These are phyloP conservation scores for Eretmocerus hayati DNA, from an alignment of 2,888 invertebrate species.

Conservation along the genomic window DNA sequence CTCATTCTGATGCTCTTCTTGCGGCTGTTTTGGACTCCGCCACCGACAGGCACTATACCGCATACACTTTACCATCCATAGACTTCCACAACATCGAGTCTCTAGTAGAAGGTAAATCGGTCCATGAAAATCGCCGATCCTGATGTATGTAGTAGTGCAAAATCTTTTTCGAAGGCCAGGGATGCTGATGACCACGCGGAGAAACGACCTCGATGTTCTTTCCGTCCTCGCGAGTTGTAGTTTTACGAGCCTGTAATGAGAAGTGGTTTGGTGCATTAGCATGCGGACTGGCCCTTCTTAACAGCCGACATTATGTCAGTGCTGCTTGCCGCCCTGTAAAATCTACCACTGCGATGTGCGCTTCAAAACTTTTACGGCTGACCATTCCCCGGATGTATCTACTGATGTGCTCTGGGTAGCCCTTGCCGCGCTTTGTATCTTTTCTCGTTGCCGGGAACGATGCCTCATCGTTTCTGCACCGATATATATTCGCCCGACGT, in stretches of 20 bases:
- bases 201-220: too few relatives aligned
- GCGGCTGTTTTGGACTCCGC: neutral
- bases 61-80: conserved; percentile 19
- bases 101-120: too few relatives aligned
- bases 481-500: neutral
- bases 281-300: conserved; percentile 23
- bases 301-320: conserved; percentile 25
- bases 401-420: too few relatives aligned
- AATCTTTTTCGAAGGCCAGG: too few relatives aligned
- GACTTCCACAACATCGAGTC: conserved; percentile 7
- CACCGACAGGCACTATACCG: conserved; percentile 7
- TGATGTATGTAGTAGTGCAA: too few relatives aligned
- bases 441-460: neutral
- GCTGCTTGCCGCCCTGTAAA: too few relatives aligned
- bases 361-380: conserved; percentile 22
- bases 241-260: conserved; percentile 36
- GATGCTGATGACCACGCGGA: neutral
- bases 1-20: neutral
- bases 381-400: too few relatives aligned
- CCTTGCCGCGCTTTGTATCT: neutral
- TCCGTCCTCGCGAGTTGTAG: conserved; percentile 16
- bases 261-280: conserved; percentile 25
- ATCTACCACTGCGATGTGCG: conserved; percentile 11
- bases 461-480: neutral
- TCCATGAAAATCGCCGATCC: too few relatives aligned